phyloP scores from a whole-genome alignment of 2,797 vertebrate genomes.

The Semaprochilodus insignis region DNA sequence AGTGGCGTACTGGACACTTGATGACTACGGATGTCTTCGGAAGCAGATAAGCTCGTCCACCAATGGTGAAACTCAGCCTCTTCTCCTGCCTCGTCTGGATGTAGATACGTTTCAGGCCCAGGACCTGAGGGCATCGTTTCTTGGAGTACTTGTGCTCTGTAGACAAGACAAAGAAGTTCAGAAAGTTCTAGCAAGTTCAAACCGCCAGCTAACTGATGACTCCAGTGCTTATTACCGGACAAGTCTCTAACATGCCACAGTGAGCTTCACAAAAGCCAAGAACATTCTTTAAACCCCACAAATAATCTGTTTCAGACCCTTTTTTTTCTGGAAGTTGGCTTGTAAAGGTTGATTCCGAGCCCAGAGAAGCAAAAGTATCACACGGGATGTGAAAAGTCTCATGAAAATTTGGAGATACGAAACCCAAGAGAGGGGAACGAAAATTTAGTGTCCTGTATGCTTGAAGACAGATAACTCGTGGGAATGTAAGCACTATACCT shows the following conservation, averaged over 20 bases:
- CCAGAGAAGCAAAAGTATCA: constrained; percentile 22
- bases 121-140: constrained; percentile 79
- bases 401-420: constrained; percentile 17
- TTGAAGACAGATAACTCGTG: not conserved
- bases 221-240: constrained; percentile 25
- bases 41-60: constrained; percentile 87
- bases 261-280: not conserved
- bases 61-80: constrained; percentile 87
- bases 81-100: constrained; percentile 88
- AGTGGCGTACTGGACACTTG: constrained; percentile 86
- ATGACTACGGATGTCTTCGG: constrained; percentile 89
- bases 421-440: constrained; percentile 17
- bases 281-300: constrained; percentile 1
- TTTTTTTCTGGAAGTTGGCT: constrained; percentile 6
- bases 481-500: constrained; percentile 8
- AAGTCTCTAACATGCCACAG: constrained; percentile 1
- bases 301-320: constrained; percentile 33
- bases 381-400: not conserved
- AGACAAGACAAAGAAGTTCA: not conserved
- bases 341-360: constrained; percentile 22
- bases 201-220: constrained; percentile 12
- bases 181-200: not conserved
- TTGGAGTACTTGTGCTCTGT: constrained; percentile 75
- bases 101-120: constrained; percentile 81
- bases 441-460: not conserved